Conservation (phyloP, 2,113 vertebrate species). For the Neolamprologus toae region DNA sequence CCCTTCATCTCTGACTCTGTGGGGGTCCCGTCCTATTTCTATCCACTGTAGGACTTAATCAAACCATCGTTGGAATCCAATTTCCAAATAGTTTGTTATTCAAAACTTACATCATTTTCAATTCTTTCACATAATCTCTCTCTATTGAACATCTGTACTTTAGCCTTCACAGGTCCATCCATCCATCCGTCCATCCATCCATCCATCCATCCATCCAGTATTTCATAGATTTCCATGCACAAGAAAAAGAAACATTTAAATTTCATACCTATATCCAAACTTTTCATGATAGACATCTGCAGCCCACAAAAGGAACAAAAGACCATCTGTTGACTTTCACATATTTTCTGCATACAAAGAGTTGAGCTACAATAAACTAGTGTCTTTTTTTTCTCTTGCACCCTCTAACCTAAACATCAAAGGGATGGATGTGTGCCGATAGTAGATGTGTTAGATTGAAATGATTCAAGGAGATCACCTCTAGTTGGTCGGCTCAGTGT, state of each 20-base stretch:
- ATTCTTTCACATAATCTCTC: not conserved
- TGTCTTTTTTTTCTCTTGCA: not conserved
- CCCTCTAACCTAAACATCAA: slow-evolving; percentile 4
- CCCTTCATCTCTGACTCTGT: not conserved
- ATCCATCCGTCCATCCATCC: not conserved
- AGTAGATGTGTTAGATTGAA: not conserved
- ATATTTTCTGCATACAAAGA: not conserved
- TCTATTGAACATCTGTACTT: not conserved
- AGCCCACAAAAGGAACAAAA: not conserved
- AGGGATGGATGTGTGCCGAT: not conserved
- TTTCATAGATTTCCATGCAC: not conserved
- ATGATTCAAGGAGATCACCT: not conserved
- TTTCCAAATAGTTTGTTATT: not conserved
- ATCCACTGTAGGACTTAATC: not conserved
- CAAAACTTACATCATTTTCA: not conserved
- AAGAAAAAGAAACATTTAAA: not conserved
- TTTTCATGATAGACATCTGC: not conserved
- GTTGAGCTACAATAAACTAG: not conserved
- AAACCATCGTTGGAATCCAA: not conserved
- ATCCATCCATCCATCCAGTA: not conserved
- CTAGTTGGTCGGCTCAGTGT: not conserved
- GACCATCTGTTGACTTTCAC: not conserved
- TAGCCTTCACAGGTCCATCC: not conserved
- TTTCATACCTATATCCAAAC: not conserved
- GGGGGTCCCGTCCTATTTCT: not conserved